Conservation (phyloP, 2,797 vertebrate genomes). For the Enteromius radiatus region DNA sequence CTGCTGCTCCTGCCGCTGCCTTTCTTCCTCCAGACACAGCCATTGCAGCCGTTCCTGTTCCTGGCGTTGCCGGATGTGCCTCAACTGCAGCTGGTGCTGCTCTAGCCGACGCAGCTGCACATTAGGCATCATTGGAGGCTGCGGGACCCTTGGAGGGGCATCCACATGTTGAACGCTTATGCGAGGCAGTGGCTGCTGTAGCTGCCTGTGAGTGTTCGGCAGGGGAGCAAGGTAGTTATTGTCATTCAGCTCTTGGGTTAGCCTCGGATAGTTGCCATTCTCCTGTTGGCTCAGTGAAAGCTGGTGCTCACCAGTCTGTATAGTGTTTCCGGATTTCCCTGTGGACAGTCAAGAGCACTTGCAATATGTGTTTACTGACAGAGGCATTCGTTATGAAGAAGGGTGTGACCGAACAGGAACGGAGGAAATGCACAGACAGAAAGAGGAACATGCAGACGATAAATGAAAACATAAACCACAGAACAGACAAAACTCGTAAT, state of each 20-base stretch:
- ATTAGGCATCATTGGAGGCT: background rate
- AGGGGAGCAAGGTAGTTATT: conserved; percentile 51
- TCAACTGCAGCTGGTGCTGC: conserved; percentile 55
- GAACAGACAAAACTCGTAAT: background rate
- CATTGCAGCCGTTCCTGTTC: conserved; percentile 40
- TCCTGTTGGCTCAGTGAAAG: conserved; percentile 6
- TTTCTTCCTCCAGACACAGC: conserved; percentile 57
- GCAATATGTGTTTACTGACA: conserved; percentile 68
- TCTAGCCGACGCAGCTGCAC: conserved; percentile 61
- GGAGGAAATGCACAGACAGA: conserved; percentile 59
- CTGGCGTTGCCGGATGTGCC: conserved; percentile 52
- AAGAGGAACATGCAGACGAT: conserved; percentile 62
- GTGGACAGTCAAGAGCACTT: conserved; percentile 81
- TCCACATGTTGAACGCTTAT: background rate
- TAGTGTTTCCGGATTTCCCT: conserved; percentile 70
- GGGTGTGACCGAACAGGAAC: conserved; percentile 65
- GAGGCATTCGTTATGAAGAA: conserved; percentile 71
- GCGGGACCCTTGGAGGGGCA: background rate
- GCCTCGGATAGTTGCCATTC: conserved; percentile 28
- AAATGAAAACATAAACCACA: conserved; percentile 40
- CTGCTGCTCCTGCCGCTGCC: conserved; percentile 71
- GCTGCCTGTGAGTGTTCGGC: conserved; percentile 22
- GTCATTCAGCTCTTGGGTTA: conserved; percentile 40
- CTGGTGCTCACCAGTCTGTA: background rate
- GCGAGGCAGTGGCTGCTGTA: conserved; percentile 24